phyloP scores from a whole-genome alignment of 2,888 invertebrate genomes.

The Pegoplata infirma region DNA sequence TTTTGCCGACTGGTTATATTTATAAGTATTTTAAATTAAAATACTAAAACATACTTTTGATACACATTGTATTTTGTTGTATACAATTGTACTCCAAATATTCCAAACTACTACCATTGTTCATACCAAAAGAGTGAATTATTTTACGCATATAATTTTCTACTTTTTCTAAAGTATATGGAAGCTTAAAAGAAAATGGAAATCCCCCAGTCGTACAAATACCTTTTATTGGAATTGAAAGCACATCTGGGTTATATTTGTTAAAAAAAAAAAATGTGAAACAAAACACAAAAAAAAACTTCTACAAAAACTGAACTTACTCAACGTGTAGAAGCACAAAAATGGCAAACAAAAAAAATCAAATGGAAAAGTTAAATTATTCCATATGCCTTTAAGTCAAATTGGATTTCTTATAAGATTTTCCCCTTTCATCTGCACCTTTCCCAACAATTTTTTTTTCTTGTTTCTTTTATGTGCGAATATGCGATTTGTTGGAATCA shows the following conservation, averaged over 20 bases:
- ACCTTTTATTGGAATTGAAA: constrained; percentile 60
- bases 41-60: too few relatives aligned
- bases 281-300: constrained; percentile 21
- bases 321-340: constrained; percentile 20
- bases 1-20: too few relatives aligned
- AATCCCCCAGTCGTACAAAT: constrained; percentile 9
- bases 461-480: background rate
- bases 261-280: constrained; percentile 1
- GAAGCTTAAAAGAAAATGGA: background rate
- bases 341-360: constrained; percentile 18
- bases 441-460: background rate
- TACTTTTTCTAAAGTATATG: constrained; percentile 1
- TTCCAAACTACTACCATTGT: background rate
- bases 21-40: too few relatives aligned
- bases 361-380: constrained; percentile 51
- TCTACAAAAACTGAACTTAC: constrained; percentile 5
- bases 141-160: constrained; percentile 44
- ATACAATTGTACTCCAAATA: background rate
- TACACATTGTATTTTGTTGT: background rate
- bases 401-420: constrained; percentile 54
- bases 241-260: constrained; percentile 61
- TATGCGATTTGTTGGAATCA: constrained; percentile 34
- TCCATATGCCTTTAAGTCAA: constrained; percentile 56
- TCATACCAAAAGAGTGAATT: constrained; percentile 15
- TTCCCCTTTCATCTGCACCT: background rate